These are phyloP conservation scores for Neotragus pygmaeus DNA, from an alignment of 2,113 vertebrate genomes.

Conservation along the genomic window DNA sequence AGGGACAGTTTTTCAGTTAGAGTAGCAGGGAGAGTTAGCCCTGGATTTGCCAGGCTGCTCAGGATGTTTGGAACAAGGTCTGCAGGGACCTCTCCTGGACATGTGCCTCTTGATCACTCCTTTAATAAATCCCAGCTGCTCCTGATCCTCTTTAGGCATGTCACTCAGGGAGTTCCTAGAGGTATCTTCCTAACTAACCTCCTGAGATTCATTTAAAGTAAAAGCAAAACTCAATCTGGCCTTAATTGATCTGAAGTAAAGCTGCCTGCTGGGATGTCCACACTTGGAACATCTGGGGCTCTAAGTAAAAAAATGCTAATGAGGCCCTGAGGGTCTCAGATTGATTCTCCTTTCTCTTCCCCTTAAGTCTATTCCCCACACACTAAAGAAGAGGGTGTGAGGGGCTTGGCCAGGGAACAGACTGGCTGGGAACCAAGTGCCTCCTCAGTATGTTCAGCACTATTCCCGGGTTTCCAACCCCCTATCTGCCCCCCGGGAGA, in stretches of 20 bases:
- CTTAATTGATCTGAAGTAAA: conserved; percentile 41
- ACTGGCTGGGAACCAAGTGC: background rate
- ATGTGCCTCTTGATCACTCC: background rate
- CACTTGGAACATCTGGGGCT: background rate
- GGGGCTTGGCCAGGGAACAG: background rate
- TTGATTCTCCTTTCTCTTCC: background rate
- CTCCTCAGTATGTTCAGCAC: background rate
- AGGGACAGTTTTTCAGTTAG: background rate
- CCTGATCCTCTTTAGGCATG: background rate
- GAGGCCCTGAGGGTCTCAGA: background rate
- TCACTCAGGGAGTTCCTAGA: background rate
- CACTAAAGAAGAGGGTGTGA: background rate
- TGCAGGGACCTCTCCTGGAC: background rate
- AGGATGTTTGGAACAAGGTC: background rate
- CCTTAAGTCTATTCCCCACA: background rate
- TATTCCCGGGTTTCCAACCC: background rate
- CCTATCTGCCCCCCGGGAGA: background rate
- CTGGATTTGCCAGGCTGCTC: conserved; percentile 5
- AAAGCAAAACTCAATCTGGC: conserved; percentile 20
- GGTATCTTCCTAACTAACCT: conserved; percentile 40
- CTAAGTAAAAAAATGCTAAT: conserved; percentile 43
- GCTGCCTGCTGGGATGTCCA: conserved; percentile 32
- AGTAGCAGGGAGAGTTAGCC: background rate
- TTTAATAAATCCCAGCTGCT: conserved; percentile 44
- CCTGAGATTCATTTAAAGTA: conserved; percentile 43